Base-by-base conservation (phyloP, 2,888 invertebrate species). In the Spisula solida region DNA sequence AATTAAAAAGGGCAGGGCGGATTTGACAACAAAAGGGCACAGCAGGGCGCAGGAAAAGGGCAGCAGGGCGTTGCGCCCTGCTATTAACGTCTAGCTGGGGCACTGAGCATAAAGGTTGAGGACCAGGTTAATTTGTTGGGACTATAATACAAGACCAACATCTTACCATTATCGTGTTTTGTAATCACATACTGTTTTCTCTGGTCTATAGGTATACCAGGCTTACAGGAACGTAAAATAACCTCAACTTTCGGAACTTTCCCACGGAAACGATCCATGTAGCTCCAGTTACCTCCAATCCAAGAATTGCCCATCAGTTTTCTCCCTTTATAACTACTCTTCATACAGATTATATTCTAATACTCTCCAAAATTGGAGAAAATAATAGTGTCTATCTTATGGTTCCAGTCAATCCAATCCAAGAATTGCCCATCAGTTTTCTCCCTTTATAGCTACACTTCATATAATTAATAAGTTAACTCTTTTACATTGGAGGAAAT, bases 101-200 rank as follows among this genome's bases (percentile, higher is more conserved):
- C n/a, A n/a, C n/a, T n/a, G n/a, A n/a, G n/a, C n/a, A n/a, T n/a
- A n/a, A n/a, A n/a, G n/a, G n/a, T n/a, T n/a, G n/a, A n/a, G n/a
- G n/a, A n/a, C 41, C 41, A 41, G 41, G 41, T 41, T 41, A 41
- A 41, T 41, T 41, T 41, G 41, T 8, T 41, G 2, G 41, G 41
- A 41, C 41, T 41, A 41, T 41, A 41, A 41, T 41, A 51, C 51
- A 51, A 14, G 1, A 51, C 12, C 51, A 31, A 66, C 25, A 51
- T 47, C 83, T 75, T 75, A 83, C 83, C 83, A 83, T 31, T 75
- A 75, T 83, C 83, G 48, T 86, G 56, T 75, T 55, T 82, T n/a
- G 81, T 85, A 10, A 91, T 78, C 12, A 87, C 47, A 87, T 91
- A 91, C 31, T 91, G 86, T 80, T 90, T 91, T 12, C 91, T 82